Conservation (phyloP, 2,888 invertebrate genomes). For the Ectemnius continuus region DNA sequence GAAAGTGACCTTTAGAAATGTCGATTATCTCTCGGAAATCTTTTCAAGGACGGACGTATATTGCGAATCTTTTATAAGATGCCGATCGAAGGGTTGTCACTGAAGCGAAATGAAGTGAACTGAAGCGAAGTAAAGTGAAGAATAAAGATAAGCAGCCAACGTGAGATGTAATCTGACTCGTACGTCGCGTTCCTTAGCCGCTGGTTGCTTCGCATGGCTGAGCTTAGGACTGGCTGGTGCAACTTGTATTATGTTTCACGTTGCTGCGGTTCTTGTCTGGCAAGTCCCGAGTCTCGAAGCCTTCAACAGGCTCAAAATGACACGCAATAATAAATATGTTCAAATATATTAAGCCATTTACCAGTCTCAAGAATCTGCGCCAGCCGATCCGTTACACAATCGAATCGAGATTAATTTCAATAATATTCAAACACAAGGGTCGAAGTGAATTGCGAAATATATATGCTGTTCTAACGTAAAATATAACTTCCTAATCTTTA, state of each 20-base stretch:
- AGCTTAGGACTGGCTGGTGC: slow-evolving; percentile 74
- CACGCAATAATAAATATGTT: slow-evolving; percentile 50
- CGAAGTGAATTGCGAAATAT: too few species aligned
- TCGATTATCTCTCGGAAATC: slow-evolving; percentile 14
- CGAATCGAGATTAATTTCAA: too few species aligned
- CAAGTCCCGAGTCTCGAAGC: slow-evolving; percentile 59
- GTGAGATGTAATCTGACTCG: slow-evolving; percentile 78
- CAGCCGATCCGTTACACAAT: too few species aligned
- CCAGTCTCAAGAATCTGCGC: too few species aligned
- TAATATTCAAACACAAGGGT: too few species aligned
- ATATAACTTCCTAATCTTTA: too few species aligned
- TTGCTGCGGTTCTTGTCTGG: slow-evolving; percentile 76
- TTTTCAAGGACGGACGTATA: slow-evolving; percentile 34
- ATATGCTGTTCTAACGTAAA: too few species aligned
- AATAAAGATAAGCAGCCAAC: slow-evolving; percentile 76
- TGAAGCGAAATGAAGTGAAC: slow-evolving; percentile 73
- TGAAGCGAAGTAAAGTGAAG: slow-evolving; percentile 71
- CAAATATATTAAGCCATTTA: slow-evolving; percentile 27
- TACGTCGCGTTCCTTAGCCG: slow-evolving; percentile 74
- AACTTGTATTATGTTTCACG: slow-evolving; percentile 78
- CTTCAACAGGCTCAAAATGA: slow-evolving; percentile 58
- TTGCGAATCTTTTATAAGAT: slow-evolving; percentile 46
- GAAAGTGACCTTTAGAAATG: slow-evolving; percentile 14
- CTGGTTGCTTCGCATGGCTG: slow-evolving; percentile 75
- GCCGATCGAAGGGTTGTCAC: slow-evolving; percentile 61